Conservation (phyloP, 2,888 invertebrate genomes). For the Plemyria rubiginata region DNA sequence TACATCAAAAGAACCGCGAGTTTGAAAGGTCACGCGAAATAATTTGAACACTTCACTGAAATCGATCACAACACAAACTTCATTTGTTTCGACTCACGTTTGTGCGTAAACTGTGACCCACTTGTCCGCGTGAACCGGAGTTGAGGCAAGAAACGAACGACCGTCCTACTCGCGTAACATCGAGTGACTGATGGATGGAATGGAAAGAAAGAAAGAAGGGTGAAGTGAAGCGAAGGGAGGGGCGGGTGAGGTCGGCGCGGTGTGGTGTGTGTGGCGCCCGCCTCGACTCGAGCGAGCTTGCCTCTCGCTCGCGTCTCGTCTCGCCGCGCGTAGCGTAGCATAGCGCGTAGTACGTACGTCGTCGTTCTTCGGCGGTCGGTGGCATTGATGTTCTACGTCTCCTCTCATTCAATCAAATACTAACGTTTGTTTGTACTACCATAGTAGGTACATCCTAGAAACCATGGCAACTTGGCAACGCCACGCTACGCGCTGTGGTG, state of each 20-base stretch:
- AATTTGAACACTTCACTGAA: constrained; percentile 67
- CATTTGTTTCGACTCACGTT: constrained; percentile 57
- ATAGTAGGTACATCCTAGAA: not conserved
- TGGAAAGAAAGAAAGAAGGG: constrained; percentile 64
- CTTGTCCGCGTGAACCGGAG: constrained; percentile 77
- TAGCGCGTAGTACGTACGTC: constrained; percentile 41
- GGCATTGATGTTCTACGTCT: constrained; percentile 35
- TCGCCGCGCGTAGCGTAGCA: constrained; percentile 47
- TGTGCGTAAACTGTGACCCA: constrained; percentile 75
- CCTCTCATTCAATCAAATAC: constrained; percentile 44
- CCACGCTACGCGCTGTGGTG: too few species aligned
- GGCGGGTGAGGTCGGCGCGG: constrained; percentile 59
- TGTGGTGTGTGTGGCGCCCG: constrained; percentile 45
- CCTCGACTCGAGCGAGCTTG: constrained; percentile 38
- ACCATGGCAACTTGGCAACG: not conserved
- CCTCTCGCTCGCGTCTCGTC: constrained; percentile 40
- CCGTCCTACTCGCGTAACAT: constrained; percentile 65
- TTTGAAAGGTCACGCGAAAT: constrained; percentile 63
- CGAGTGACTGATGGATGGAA: constrained; percentile 79
- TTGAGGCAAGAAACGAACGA: constrained; percentile 55
- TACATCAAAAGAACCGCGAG: constrained; percentile 81
- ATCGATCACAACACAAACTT: constrained; percentile 69
- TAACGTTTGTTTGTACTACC: constrained; percentile 17
- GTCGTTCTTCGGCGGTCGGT: constrained; percentile 27
- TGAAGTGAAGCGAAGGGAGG: constrained; percentile 56